These are phyloP conservation scores for Habroteleia sp. DNA, from an alignment of 2,888 invertebrate species.

Conservation along the genomic window DNA sequence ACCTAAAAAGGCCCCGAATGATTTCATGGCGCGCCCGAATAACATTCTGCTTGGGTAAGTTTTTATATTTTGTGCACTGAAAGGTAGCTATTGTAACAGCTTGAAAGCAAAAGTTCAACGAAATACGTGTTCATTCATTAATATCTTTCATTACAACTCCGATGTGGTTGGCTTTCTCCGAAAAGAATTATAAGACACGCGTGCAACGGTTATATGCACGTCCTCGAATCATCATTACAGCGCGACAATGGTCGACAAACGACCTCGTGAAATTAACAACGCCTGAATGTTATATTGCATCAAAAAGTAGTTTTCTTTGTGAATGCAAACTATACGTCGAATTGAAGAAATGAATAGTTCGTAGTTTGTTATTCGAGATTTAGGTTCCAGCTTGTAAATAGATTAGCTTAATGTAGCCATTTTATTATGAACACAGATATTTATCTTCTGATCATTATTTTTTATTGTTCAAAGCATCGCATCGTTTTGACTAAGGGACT, in stretches of 20 bases:
- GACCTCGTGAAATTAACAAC: slow-evolving; percentile 41
- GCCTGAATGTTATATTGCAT: background rate
- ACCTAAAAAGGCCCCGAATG: too few relatives aligned
- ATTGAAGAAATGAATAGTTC: slow-evolving; percentile 48
- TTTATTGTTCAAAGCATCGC: too few relatives aligned
- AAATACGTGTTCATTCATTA: too few relatives aligned
- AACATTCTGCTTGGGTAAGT: too few relatives aligned
- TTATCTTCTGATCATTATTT: slow-evolving; percentile 10
- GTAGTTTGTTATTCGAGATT: slow-evolving; percentile 38
- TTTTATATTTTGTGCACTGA: too few relatives aligned
- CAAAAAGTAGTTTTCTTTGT: slow-evolving; percentile 8
- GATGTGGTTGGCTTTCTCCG: slow-evolving; percentile 37
- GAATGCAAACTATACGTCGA: slow-evolving; percentile 33
- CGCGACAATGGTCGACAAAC: slow-evolving; percentile 39
- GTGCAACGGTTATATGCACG: slow-evolving; percentile 28
- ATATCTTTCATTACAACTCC: slow-evolving; percentile 5
- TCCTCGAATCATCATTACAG: slow-evolving; percentile 41
- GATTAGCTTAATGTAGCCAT: slow-evolving; percentile 20
- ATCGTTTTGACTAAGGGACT: background rate
- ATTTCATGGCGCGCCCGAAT: too few relatives aligned
- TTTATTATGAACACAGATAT: slow-evolving; percentile 21
- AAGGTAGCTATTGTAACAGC: too few relatives aligned
- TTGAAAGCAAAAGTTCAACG: too few relatives aligned
- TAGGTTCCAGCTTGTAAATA: slow-evolving; percentile 11
- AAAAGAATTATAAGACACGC: slow-evolving; percentile 29